Evolutionary conservation across 37 sponge, comb jelly and placozoan species (phyloP).

Genomic region (Chondrosia reniformis): DNA sequence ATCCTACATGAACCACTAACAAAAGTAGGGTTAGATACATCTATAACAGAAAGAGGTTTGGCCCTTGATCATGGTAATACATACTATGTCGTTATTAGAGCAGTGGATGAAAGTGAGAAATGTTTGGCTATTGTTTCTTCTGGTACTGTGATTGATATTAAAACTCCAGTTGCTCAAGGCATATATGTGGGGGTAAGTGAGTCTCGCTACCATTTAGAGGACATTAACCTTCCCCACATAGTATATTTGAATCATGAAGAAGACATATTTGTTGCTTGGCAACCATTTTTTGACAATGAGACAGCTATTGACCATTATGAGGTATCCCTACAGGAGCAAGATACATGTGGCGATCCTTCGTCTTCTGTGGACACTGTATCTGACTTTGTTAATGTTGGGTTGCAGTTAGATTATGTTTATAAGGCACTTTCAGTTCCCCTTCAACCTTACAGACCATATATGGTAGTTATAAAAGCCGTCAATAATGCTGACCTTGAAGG

Average conservation of each 20-base stretch:
- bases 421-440: background rate
- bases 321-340: slow-evolving; percentile 34
- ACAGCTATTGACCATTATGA: slow-evolving; percentile 60
- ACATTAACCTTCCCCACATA: slow-evolving; percentile 6
- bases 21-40: slow-evolving; percentile 30
- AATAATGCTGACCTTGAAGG: slow-evolving; percentile 56
- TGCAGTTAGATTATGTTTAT: background rate
- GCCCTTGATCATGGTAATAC: slow-evolving; percentile 44
- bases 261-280: slow-evolving; percentile 42
- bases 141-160: slow-evolving; percentile 52
- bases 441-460: slow-evolving; percentile 27
- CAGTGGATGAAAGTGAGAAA: slow-evolving; percentile 63
- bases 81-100: slow-evolving; percentile 75
- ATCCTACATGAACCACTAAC: slow-evolving; percentile 55
- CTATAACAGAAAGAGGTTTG: slow-evolving; percentile 7
- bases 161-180: slow-evolving; percentile 39
- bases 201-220: background rate
- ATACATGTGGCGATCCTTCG: slow-evolving; percentile 21
- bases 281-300: slow-evolving; percentile 54
- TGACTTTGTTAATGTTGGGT: slow-evolving; percentile 5
- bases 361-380: background rate
- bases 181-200: slow-evolving; percentile 26
- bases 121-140: slow-evolving; percentile 39
- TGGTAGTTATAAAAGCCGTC: slow-evolving; percentile 38
- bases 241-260: slow-evolving; percentile 18